These are phyloP conservation scores for Epicauta chinensis DNA, from an alignment of 1,140 invertebrate genomes.

Conservation along the genomic window DNA sequence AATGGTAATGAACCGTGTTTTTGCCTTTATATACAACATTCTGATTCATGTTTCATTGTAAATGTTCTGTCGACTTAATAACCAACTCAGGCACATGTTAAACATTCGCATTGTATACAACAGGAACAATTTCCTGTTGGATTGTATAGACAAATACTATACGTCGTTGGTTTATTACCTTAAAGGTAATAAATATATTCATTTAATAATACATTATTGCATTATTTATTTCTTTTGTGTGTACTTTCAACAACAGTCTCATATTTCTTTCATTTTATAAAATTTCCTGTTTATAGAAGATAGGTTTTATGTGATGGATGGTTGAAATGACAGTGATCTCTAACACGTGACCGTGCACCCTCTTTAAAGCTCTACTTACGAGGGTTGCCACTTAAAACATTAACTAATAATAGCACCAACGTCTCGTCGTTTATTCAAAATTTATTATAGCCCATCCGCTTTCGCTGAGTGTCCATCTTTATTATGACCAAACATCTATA, in stretches of 20 bases:
- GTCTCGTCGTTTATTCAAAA: slow-evolving; percentile 3
- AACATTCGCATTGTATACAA: too few relatives aligned
- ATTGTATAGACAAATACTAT: too few relatives aligned
- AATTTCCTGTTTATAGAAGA: slow-evolving; percentile 1
- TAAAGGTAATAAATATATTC: too few relatives aligned
- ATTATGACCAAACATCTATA: neutral
- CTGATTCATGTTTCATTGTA: slow-evolving; percentile 17
- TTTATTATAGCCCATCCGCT: slow-evolving; percentile 3
- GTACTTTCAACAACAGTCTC: too few relatives aligned
- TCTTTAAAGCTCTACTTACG: slow-evolving; percentile 25
- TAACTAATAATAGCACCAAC: slow-evolving; percentile 23
- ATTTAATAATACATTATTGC: too few relatives aligned
- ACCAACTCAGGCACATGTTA: too few relatives aligned
- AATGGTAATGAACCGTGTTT: slow-evolving; percentile 28
- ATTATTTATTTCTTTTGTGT: too few relatives aligned
- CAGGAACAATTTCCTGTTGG: too few relatives aligned
- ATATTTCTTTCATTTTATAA: too few relatives aligned
- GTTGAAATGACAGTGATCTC: slow-evolving; percentile 32
- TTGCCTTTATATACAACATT: slow-evolving; percentile 8
- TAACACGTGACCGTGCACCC: slow-evolving; percentile 32
- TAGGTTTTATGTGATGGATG: slow-evolving; percentile 26
- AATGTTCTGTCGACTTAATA: too few relatives aligned
- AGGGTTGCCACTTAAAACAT: slow-evolving; percentile 30
- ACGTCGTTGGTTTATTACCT: too few relatives aligned
- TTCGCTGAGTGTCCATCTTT: neutral